Conservation (phyloP, 2,113 vertebrate species). For the Cebus imitator region DNA sequence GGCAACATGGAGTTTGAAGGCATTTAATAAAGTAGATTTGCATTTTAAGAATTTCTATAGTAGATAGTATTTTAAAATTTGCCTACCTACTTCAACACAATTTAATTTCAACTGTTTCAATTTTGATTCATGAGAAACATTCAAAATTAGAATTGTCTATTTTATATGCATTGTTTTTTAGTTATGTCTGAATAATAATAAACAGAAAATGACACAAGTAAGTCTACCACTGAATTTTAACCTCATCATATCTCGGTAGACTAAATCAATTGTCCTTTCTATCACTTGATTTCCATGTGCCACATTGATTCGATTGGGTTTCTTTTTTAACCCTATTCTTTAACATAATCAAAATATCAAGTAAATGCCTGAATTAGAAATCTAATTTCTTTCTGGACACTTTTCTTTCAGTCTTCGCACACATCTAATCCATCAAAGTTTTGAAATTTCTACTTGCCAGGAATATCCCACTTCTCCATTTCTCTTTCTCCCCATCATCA, state of each 20-base stretch:
- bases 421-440: neutral
- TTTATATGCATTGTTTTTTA: neutral
- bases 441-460: neutral
- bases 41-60: neutral
- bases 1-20: neutral
- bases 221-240: neutral
- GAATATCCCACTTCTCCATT: neutral
- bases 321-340: neutral
- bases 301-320: neutral
- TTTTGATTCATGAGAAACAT: slow-evolving; percentile 17
- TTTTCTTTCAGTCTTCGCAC: neutral
- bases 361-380: neutral
- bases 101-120: neutral
- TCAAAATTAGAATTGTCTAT: neutral
- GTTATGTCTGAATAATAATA: neutral
- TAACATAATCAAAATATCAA: neutral
- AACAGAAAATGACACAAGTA: neutral
- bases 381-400: neutral
- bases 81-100: neutral
- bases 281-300: neutral
- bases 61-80: neutral
- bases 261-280: neutral
- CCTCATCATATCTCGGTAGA: neutral
- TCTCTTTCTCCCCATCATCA: neutral
- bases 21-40: neutral